These are phyloP conservation scores for Halisarca cf. caerulea DNA, from an alignment of 37 sponge, comb jelly and placozoan species.

Conservation along the genomic window DNA sequence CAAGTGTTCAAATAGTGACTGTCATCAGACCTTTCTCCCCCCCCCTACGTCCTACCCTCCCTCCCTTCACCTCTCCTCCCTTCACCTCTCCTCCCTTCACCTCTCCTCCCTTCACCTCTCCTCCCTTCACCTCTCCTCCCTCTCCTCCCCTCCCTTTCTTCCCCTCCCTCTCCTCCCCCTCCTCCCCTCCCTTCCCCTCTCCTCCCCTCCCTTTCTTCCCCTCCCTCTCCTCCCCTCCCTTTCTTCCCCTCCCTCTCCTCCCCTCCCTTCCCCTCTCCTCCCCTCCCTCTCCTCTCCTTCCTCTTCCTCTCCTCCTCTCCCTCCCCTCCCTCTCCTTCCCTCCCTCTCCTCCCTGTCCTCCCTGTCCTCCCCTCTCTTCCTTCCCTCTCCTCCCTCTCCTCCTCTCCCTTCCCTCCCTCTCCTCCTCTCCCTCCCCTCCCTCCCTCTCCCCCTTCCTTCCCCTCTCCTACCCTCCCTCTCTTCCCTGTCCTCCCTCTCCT, in stretches of 20 bases:
- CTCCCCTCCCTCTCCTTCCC: neutral
- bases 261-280: neutral
- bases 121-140: too few species aligned
- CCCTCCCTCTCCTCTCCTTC: neutral
- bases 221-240: neutral
- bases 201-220: neutral
- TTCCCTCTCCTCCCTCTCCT: neutral
- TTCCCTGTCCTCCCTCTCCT: neutral
- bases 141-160: too few species aligned
- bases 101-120: too few species aligned
- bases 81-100: too few species aligned
- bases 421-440: neutral
- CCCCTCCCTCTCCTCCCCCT: neutral
- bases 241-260: neutral
- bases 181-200: neutral
- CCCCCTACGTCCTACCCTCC: too few species aligned
- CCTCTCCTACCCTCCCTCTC: too few species aligned
- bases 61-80: too few species aligned
- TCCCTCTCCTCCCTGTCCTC: slow-evolving; percentile 9
- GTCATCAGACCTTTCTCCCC: too few species aligned
- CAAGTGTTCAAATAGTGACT: too few species aligned
- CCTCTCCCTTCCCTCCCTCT: neutral
- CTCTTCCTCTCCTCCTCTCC: neutral
- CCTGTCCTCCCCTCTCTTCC: neutral
- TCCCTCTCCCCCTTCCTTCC: neutral